Evolutionary conservation across 2,113 vertebrate genomes (phyloP), one percentile per base, ranked within the genome.

Genomic region (Erythrolamprus reginae): DNA sequence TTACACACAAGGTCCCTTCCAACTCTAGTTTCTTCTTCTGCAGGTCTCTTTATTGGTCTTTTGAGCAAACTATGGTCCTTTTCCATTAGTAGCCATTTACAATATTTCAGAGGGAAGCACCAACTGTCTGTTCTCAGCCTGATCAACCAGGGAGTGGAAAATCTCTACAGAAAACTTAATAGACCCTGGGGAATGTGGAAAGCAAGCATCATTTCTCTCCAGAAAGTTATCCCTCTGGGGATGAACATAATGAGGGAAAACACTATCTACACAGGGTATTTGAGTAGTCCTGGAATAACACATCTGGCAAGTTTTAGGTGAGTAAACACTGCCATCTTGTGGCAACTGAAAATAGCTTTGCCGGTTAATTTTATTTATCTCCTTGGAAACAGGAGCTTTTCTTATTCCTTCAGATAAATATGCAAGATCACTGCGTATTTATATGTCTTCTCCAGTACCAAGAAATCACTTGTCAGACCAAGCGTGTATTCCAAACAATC

Each of bases 321-420:
- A 50, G 1, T 10, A 61, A 84, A 83, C 45, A 83, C 21, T 84
- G 90, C 0, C 77, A 91, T 61, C 90, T 84, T 42, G 86, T 91
- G 90, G 90, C 70, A 38, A 10, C 2, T 61, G 15, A 26, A 12
- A 88, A n/a, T 23, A 83, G 7, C 19, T 87, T 86, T 24, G 5
- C 23, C 1, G 17, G n/a, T 42, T 65, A n/a, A 1, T 84, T 70
- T 65, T 65, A 85, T 58, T 90, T 28, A 21, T 89, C 51, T 90
- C 15, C 50, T 89, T 77, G 23, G 24, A 8, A 50, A 10, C 24
- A n/a, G 28, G 17, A 10, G 9, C 33, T 58, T n/a, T 23, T 10
- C 17, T 33, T 45, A 53, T 61, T 77, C 0, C 26, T 5, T 19
- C 13, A 26, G 23, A 24, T 51, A 26, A 65, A 77, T 28, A 61